Conservation (phyloP, 1,140 invertebrate species). For the Brachionus calyciflorus region DNA sequence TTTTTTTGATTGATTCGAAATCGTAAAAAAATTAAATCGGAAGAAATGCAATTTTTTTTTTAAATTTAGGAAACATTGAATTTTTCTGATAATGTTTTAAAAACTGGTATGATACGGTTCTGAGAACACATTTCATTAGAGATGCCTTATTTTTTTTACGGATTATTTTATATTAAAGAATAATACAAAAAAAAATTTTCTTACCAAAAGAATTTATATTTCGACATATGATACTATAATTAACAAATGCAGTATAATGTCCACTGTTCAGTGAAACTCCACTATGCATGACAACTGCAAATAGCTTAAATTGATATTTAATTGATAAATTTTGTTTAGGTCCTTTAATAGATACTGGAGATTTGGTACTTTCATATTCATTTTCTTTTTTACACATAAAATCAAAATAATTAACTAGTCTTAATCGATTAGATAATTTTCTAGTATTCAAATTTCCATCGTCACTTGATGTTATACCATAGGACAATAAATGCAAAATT, state of each 20-base stretch:
- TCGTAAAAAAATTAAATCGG: too few species aligned
- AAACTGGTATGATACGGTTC: too few species aligned
- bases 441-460: conserved; percentile 35
- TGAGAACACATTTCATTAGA: background rate
- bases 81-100: too few species aligned
- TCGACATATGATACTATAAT: conserved; percentile 22
- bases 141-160: background rate
- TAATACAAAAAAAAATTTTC: background rate
- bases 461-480: conserved; percentile 28
- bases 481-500: conserved; percentile 17
- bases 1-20: too few species aligned
- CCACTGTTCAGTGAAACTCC: conserved; percentile 29
- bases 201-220: background rate
- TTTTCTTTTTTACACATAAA: background rate
- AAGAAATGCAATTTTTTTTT: too few species aligned
- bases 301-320: conserved; percentile 14
- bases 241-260: conserved; percentile 28
- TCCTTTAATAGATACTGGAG: too few species aligned
- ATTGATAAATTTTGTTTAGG: background rate
- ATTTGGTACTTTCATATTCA: background rate
- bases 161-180: background rate
- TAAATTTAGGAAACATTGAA: too few species aligned
- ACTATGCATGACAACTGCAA: conserved; percentile 17
- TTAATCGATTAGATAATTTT: background rate
- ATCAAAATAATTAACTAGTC: conserved; percentile 25